Base-by-base conservation (phyloP, 1,140 invertebrate genomes). In the Drosophila chauvacae region DNA sequence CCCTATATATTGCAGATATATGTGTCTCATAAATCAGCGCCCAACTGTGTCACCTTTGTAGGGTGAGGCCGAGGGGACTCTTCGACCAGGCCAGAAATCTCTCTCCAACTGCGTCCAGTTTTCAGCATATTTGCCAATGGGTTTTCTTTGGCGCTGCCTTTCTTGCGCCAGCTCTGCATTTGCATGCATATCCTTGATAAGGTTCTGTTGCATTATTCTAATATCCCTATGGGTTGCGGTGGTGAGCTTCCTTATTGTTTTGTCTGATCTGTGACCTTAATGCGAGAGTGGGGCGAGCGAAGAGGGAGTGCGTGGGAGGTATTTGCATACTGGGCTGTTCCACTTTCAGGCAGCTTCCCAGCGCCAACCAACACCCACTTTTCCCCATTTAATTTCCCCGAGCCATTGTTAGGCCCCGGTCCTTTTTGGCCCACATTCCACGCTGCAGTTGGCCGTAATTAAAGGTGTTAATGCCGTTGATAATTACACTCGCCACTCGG, bases 391-490 rank as follows among this genome's bases (percentile, higher is more conserved):
- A 28, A 51, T 51, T 30, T 30, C 50, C 11, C 50, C 11, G 30
- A 5, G 33, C 53, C 53, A 55, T 30, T 45, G 18, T 16, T 23
- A 44, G 48, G 9, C 45, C 41, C 44, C 23, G 44, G 48, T 58
- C 45, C 33, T 41, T 76, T 77, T 77, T 83, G 84, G 72, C 83
- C 77, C 84, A 87, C 84, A 83, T 88, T 77, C 66, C 51, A 33
- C 41, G 37, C 70, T 72, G 63, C 79, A 66, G 69, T 74, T 58
- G 76, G 68, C 51, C 60, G 64, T 88, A 87, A 87, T 87, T 87
- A 88, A 87, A 87, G 84, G 84, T 87, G 84, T 87, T 87, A 87
- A 87, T 87, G 80, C 84, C 72, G 73, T 33, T 75, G 84, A 88
- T 87, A 87, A 87, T 87, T 87, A 87, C 84, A 84, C 64, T 61